Evolutionary conservation across 2,888 invertebrate species (phyloP), one percentile per base, ranked within the genome.

Genomic region (Mesochorus sp.): DNA sequence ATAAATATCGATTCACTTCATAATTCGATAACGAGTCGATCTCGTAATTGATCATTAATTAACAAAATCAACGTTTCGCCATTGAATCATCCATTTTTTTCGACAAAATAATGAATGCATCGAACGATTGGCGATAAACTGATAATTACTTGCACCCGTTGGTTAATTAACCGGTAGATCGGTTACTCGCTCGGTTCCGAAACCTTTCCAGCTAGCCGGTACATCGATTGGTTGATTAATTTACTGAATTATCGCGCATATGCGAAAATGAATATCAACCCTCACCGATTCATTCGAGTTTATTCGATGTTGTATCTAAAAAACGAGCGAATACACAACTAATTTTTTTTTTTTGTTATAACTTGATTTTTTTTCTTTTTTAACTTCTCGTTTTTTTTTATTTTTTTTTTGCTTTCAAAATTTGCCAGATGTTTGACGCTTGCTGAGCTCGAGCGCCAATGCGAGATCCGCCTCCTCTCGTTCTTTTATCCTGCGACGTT

Each of bases 381-480:
- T 17, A n/a, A n/a, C 34, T 55, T 21, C 6, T 51, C 14, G 3
- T 42, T 37, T 70, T 44, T 14, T 39, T 39, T 53, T 49, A 8
- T 21, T 12, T 19, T 28, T n/a, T 6, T 14, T 24, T 64, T 17
- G 2, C 10, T n/a, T 34, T 81, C 64, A 82, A 73, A 83, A 81
- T 28, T 87, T 85, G 10, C 84, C 85, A 17, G 85, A 83, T 42
- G 87, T 90, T 62, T 93, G 92, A 61, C 90, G 91, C 86, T 92
- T 93, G 84, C 95, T 95, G 75, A 96, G 92, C 76, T 94, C 95
- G 61, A 96, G 91, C 0, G 95, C 96, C 37, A 95, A 92, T 86
- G 95, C 95, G 64, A 96, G 91, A 85, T 96, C 96, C n/a, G 94
- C 94, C 80, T 95, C 94, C 86, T 96, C 96, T 66, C 93, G 91